Evolutionary conservation across 2,797 vertebrate genomes (phyloP).

Genomic region (Mormyrops boulengeri): DNA sequence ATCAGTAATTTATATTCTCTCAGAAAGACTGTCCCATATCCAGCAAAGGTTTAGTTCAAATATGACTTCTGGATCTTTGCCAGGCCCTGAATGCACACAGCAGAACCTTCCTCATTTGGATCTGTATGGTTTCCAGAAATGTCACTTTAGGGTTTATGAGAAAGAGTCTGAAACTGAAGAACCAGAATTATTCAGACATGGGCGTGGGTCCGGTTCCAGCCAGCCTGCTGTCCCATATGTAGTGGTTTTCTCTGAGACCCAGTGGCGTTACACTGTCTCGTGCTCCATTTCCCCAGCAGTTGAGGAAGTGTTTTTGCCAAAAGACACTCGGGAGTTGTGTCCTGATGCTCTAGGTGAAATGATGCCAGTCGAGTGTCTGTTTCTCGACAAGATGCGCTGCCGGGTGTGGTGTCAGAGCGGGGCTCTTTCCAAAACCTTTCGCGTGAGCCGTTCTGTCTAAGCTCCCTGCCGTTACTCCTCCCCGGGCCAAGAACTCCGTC

Average conservation of each 20-base stretch:
- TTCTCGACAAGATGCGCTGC: not conserved
- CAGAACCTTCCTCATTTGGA: not conserved
- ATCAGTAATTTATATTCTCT: not conserved
- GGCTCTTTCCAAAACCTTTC: not conserved
- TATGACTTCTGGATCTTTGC: not conserved
- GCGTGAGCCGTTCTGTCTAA: not conserved
- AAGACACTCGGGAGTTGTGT: not conserved
- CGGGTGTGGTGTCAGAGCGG: not conserved
- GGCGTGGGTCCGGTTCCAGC: not conserved
- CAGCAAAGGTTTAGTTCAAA: not conserved
- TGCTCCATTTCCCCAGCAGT: conserved; percentile 3
- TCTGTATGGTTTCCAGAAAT: not conserved
- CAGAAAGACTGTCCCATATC: not conserved
- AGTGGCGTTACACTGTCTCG: not conserved
- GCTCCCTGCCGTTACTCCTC: not conserved
- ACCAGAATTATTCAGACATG: not conserved
- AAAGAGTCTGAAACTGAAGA: not conserved
- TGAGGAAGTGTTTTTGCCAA: not conserved
- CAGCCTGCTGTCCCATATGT: not conserved
- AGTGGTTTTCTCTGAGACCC: not conserved
- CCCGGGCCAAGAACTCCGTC: not conserved
- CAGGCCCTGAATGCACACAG: not conserved
- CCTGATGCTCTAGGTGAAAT: not conserved
- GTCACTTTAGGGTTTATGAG: not conserved
- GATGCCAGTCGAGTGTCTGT: not conserved